A percentile compares a stretch with the other conserved stretches of the same genome.
Evolutionary conservation across 2,113 vertebrate species (phyloP).

Genomic region (Chauna torquata): DNA sequence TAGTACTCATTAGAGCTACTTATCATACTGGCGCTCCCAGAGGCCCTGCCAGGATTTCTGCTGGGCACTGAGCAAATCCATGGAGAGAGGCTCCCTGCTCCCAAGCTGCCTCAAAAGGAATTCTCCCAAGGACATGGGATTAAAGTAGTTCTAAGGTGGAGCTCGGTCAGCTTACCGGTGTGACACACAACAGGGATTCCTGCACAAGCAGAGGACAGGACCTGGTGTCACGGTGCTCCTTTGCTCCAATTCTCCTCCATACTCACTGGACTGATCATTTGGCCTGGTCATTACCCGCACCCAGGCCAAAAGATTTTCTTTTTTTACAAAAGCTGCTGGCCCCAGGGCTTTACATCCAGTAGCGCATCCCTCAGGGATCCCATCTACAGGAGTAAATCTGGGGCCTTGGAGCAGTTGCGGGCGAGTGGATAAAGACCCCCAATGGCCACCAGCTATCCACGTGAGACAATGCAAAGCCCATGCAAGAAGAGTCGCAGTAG

Average conservation of each 20-base stretch:
- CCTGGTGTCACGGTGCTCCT: neutral
- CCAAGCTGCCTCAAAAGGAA: neutral
- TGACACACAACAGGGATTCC: neutral
- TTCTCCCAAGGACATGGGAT: neutral
- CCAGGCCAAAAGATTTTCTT: neutral
- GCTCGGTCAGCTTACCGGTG: neutral
- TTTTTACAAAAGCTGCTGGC: neutral
- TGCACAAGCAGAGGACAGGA: accelerated
- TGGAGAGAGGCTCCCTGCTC: neutral
- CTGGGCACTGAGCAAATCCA: neutral
- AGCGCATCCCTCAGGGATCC: neutral
- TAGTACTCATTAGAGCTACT: slow-evolving; percentile 25
- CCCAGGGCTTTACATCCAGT: neutral
- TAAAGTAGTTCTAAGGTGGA: neutral
- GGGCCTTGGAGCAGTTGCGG: neutral
- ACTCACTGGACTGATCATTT: accelerated
- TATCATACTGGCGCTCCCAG: neutral
- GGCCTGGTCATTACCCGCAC: accelerated
- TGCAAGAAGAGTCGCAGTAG: neutral
- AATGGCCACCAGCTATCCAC: neutral
- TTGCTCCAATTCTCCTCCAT: neutral
- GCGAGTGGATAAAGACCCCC: neutral
- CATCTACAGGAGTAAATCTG: neutral
- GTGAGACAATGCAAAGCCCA: too few species aligned
- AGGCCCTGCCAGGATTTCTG: neutral